Evolutionary conservation across 1,140 invertebrate genomes (phyloP), one percentile per base, ranked within the genome.

Genomic region (Drosophila aff.): DNA sequence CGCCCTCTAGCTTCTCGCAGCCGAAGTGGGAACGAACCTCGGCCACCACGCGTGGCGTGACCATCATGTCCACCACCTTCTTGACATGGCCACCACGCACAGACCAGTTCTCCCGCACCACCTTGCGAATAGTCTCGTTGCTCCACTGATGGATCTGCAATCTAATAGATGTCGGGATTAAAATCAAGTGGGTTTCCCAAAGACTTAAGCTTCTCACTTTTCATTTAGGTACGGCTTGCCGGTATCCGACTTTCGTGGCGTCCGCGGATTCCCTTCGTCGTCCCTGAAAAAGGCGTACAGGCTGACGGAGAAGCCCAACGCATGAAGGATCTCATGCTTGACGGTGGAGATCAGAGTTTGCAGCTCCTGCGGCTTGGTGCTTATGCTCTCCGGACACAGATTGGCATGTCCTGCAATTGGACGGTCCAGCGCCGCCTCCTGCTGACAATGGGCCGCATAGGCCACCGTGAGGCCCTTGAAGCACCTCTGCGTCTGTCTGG

Each of bases 351-450:
- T 94, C 3, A 99, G 94, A 16, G 98, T 98, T 81, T 98, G 97
- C 64, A 98, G 93, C 87, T 99, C 98, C 85, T 99, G 97, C 36
- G 96, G 95, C 90, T 98, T 98, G 16, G 97, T 98, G 82, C 97
- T 98, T 49, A 99, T 97, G 82, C 97, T 98, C n/a, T 96, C 95
- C 0, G 99, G 99, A 91, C 99, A 99, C 58, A 99, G 95, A 94
- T 99, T 99, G 2, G 99, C 98, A 94, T 99, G 98, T 0, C 99
- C 99, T 1, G 99, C 99, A 59, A 99, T 98, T 2, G 99, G 99
- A 81, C 98, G 95, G 94, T 99, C 98, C 52, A 98, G 94, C 23
- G 96, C 96, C 3, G 96, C 95, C 93, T 99, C 99, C 93, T 99
- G 98, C 93, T 99, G 99, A 93, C 99, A 99, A 93, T 99, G 99